Evolutionary conservation across 2,797 vertebrate genomes (phyloP), one percentile per base, ranked within the genome.

Genomic region (Todus mexicanus): DNA sequence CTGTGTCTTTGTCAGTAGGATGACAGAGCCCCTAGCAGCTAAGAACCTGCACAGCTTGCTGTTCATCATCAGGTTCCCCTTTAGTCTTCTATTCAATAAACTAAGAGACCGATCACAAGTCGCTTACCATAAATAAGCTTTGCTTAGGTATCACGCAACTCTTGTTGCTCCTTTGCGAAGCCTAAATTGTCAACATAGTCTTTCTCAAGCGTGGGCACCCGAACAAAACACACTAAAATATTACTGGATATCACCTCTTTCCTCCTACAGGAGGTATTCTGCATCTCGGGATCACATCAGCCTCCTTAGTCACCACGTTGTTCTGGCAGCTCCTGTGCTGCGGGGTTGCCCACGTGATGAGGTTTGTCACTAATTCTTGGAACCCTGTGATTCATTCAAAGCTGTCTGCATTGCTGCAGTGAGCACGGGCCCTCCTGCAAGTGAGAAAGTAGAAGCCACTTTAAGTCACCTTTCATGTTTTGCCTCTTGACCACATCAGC

Each of bases 341-440:
- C 0, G 0, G 15, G 15, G 19, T n/a, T 85, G 81, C 65, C 87
- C 89, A 83, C 0, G 2, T 77, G 83, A 61, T 0, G 4, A 80
- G 63, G 42, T 47, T 74, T 77, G 73, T 75, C 10, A 7, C 61
- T 47, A 75, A 74, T 85, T 95, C 93, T 86, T 94, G 86, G 64
- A 84, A 94, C 85, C 54, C 84, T 85, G 78, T 89, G 82, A 89
- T 90, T 90, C 83, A 92, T 89, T 93, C 84, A 87, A 84, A 92
- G 51, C 77, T 82, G 89, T 74, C 89, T 90, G 68, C 8, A 6
- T 50, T 23, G 17, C 40, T 47, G 42, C 37, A 66, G 71, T 1
- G 1, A 76, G 29, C 8, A 1, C 2, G 1, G 57, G 63, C 48
- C 40, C 33, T 61, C 31, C 59, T 57, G 35, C 72, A 87, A 84